phyloP scores from a whole-genome alignment of 2,888 invertebrate genomes.

The Acronicta alni region DNA sequence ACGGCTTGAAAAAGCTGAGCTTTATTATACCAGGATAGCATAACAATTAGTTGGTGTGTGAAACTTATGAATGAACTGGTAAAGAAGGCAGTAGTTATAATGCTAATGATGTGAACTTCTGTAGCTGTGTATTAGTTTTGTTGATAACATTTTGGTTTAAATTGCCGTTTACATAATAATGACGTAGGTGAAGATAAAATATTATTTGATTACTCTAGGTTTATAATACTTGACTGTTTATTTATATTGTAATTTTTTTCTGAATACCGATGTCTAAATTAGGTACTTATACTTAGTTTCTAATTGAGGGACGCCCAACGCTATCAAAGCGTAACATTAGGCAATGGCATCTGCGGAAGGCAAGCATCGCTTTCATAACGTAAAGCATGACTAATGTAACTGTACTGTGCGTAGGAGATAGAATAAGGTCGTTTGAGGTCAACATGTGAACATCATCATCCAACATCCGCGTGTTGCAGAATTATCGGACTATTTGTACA shows the following conservation, averaged over 20 bases:
- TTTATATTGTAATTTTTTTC: too few species aligned
- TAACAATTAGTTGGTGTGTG: slow-evolving; percentile 18
- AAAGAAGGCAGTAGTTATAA: background rate
- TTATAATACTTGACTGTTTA: too few species aligned
- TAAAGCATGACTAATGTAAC: slow-evolving; percentile 72
- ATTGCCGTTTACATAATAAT: slow-evolving; percentile 3
- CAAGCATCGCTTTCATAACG: slow-evolving; percentile 71
- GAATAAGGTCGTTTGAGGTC: slow-evolving; percentile 74
- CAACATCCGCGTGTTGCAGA: slow-evolving; percentile 54
- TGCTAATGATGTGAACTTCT: slow-evolving; percentile 8
- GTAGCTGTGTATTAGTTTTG: slow-evolving; percentile 1
- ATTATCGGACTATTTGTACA: slow-evolving; percentile 30
- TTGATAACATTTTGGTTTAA: slow-evolving; percentile 17
- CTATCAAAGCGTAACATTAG: slow-evolving; percentile 56
- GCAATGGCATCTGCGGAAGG: slow-evolving; percentile 67
- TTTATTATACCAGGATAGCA: slow-evolving; percentile 29
- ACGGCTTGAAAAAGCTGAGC: background rate
- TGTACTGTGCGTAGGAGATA: slow-evolving; percentile 67
- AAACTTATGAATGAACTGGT: slow-evolving; percentile 36
- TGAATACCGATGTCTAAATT: too few species aligned
- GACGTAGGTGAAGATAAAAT: slow-evolving; percentile 8
- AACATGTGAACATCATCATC: slow-evolving; percentile 61
- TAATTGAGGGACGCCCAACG: slow-evolving; percentile 42
- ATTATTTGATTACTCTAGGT: background rate
- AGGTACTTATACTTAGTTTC: slow-evolving; percentile 5